Evolutionary conservation across 2,113 vertebrate genomes (phyloP), one percentile per base, ranked within the genome.

Genomic region (Eidolon helvum): DNA sequence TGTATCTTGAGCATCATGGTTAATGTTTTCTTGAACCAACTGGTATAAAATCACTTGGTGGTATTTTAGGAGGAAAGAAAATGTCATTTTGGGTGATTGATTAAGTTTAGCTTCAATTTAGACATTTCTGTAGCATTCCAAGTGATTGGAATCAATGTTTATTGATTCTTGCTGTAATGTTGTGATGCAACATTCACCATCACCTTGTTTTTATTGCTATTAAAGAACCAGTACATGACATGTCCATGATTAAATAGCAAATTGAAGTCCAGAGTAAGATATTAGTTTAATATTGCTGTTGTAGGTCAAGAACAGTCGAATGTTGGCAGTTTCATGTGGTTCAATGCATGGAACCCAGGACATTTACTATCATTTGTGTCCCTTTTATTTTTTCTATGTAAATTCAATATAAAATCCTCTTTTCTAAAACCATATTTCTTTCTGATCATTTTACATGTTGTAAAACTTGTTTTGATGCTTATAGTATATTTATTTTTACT

Each of bases 31-130:
- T 95, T 87, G 87, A 97, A 72, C 40, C 53, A 87, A 78, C 19
- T 92, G 84, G 38, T 77, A 53, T 82, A 83, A 96, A 96, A 94
- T 26, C 40, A 26, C 63, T 84, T 91, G 43, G 43, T 95, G 66
- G 59, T 77, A 94, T 96, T 97, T 97, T 80, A 92, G 71, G 82
- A 96, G 55, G 80, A 69, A 90, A 90, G 68, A 79, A 90, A 91
- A 66, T 2, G 38, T 93, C 87, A 93, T 95, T 87, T 95, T 75
- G 43, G 50, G 65, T 35, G 45, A 85, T 45, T 33, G 50, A 90
- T 88, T 68, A 78, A 85, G 50, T 68, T 79, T 84, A 82, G 35
- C 77, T 84, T 40, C 48, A 80, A 77, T 90, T 50, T n/a, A 83
- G 40, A 94, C 66, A 86, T 95, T 92, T 96, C 59, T 40, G 18